A percentile compares a stretch with the other conserved stretches of the same genome.
phyloP scores from a whole-genome alignment of 1,140 invertebrate species.

The Hormaphis cornu region DNA sequence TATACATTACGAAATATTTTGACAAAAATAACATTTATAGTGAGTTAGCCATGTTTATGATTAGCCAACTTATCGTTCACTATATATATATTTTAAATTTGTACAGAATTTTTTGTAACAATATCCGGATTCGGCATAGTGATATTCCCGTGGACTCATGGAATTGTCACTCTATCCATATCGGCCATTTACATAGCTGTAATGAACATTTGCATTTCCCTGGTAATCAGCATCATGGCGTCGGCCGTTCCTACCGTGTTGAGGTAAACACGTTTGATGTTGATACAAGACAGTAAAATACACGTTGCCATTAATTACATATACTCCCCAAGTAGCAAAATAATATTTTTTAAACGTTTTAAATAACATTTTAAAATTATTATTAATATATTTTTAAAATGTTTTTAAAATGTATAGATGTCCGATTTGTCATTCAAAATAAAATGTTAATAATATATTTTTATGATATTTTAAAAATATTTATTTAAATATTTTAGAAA shows the following conservation, averaged over 20 bases:
- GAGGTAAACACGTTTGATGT: too few relatives aligned
- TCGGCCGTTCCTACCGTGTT: neutral
- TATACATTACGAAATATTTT: neutral
- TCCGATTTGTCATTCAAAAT: too few relatives aligned
- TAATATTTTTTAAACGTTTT: too few relatives aligned
- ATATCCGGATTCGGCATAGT: neutral
- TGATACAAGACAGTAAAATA: too few relatives aligned
- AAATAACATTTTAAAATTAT: too few relatives aligned
- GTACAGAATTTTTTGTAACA: neutral
- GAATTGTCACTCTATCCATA: neutral
- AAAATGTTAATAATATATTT: too few relatives aligned
- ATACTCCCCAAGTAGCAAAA: neutral
- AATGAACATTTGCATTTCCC: neutral
- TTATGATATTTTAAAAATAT: too few relatives aligned
- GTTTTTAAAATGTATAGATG: too few relatives aligned
- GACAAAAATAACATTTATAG: neutral
- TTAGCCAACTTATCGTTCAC: too few relatives aligned
- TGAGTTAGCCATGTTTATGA: too few relatives aligned
- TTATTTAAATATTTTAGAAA: too few relatives aligned
- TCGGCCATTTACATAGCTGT: slow-evolving; percentile 6
- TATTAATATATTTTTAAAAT: too few relatives aligned
- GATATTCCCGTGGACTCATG: slow-evolving; percentile 7
- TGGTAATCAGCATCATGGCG: slow-evolving; percentile 4
- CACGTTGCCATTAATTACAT: neutral
- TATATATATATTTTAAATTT: neutral